Evolutionary conservation across 2,888 invertebrate genomes (phyloP).

Genomic region (Cheilosia vernalis): DNA sequence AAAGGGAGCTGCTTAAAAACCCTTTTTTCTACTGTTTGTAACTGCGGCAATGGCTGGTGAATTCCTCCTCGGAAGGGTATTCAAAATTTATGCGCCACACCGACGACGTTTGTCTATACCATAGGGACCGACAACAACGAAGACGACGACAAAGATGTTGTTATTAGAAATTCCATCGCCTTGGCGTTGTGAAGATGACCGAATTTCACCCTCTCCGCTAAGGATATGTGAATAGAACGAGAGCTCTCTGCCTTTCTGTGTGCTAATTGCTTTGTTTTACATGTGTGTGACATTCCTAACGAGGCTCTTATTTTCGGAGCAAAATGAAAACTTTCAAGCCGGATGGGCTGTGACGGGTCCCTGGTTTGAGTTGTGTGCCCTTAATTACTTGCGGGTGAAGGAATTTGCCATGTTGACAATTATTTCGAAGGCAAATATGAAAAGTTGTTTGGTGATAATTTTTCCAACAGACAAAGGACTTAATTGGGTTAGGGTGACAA

Average conservation of each 20-base stretch:
- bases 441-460: constrained; percentile 74
- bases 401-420: constrained; percentile 75
- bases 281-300: constrained; percentile 75
- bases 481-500: constrained; percentile 75
- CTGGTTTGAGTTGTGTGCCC: constrained; percentile 47
- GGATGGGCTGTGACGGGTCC: constrained; percentile 6
- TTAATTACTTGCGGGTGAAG: constrained; percentile 75
- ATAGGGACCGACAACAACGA: constrained; percentile 10
- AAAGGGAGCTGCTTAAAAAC: constrained; percentile 30
- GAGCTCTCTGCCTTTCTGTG: constrained; percentile 64
- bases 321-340: constrained; percentile 64
- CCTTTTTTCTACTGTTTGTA: constrained; percentile 19
- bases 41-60: constrained; percentile 13
- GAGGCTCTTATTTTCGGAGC: constrained; percentile 59
- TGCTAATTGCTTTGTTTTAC: constrained; percentile 75
- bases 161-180: constrained; percentile 73
- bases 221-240: constrained; percentile 68
- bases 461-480: constrained; percentile 61
- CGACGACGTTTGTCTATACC: constrained; percentile 21
- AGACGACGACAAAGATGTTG: constrained; percentile 58
- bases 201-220: constrained; percentile 51
- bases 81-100: constrained; percentile 69
- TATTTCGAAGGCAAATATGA: constrained; percentile 75
- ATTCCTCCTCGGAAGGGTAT: constrained; percentile 69
- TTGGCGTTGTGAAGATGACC: constrained; percentile 61